Conservation (phyloP, 2,113 vertebrate species). For the Oplegnathus fasciatus region DNA sequence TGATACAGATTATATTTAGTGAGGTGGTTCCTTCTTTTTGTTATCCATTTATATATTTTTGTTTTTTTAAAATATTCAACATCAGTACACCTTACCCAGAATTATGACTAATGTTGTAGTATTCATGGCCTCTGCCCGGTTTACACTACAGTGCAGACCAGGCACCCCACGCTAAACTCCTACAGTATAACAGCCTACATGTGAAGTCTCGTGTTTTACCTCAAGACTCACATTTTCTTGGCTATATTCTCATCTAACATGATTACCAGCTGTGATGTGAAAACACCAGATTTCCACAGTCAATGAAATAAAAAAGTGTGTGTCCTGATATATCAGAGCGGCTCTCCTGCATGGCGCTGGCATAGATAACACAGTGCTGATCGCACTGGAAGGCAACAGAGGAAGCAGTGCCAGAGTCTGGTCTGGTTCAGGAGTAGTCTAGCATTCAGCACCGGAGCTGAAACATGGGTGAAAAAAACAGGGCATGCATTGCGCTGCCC, state of each 20-base stretch:
- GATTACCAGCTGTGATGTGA: not conserved
- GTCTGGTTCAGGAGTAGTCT: constrained; percentile 6
- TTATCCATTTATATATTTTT: not conserved
- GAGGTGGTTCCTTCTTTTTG: not conserved
- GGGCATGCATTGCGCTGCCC: too few relatives aligned
- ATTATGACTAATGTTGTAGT: not conserved
- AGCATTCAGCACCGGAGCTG: not conserved
- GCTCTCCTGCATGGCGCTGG: not conserved
- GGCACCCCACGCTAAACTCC: constrained; percentile 10
- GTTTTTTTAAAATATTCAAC: not conserved
- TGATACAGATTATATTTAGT: not conserved
- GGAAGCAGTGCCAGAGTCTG: constrained; percentile 17
- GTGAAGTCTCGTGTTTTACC: not conserved
- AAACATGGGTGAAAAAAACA: not conserved
- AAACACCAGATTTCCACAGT: not conserved
- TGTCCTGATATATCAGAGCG: constrained; percentile 5
- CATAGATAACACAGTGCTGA: not conserved
- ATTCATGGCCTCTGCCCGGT: not conserved
- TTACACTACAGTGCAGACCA: constrained; percentile 6
- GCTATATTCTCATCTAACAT: not conserved
- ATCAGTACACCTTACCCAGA: not conserved
- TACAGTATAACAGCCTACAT: not conserved
- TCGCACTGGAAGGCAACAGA: constrained; percentile 17
- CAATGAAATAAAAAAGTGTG: not conserved
- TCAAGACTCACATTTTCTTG: not conserved